These are phyloP conservation scores for Artibeus jamaicensis DNA, from an alignment of 2,797 vertebrate genomes.

Conservation along the genomic window DNA sequence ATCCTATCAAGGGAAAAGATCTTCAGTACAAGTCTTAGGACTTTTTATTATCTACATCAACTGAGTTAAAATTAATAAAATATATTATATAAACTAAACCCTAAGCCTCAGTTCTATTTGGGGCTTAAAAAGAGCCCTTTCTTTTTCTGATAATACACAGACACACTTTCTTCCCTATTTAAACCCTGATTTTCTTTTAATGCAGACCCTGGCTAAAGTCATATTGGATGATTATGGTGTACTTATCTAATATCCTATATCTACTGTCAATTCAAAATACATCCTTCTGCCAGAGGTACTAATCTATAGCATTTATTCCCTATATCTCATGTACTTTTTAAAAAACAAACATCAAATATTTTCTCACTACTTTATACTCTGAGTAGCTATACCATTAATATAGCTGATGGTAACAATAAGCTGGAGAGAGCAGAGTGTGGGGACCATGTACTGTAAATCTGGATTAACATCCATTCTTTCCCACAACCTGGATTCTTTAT, in stretches of 20 bases:
- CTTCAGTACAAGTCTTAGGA: background rate
- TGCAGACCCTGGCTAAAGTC: background rate
- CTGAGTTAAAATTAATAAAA: slow-evolving; percentile 3
- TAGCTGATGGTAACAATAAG: background rate
- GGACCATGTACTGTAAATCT: background rate
- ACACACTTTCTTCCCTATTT: background rate
- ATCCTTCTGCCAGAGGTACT: background rate
- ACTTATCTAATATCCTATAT: background rate
- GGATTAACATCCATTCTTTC: background rate
- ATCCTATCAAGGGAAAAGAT: background rate
- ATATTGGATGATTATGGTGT: background rate
- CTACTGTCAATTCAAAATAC: background rate
- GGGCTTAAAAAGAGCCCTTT: background rate
- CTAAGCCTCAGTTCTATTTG: background rate
- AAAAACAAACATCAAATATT: background rate
- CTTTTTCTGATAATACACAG: background rate
- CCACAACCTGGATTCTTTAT: background rate
- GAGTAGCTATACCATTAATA: background rate
- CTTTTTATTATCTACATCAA: background rate
- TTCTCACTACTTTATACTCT: background rate
- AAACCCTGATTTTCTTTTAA: background rate
- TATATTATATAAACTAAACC: background rate
- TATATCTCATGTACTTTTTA: background rate
- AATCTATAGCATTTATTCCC: background rate
- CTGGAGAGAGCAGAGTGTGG: background rate